Percentiles rank a stretch among this genome's conserved stretches.
Evolutionary conservation across 2,888 invertebrate genomes (phyloP).

Genomic region (Carabus problematicus): DNA sequence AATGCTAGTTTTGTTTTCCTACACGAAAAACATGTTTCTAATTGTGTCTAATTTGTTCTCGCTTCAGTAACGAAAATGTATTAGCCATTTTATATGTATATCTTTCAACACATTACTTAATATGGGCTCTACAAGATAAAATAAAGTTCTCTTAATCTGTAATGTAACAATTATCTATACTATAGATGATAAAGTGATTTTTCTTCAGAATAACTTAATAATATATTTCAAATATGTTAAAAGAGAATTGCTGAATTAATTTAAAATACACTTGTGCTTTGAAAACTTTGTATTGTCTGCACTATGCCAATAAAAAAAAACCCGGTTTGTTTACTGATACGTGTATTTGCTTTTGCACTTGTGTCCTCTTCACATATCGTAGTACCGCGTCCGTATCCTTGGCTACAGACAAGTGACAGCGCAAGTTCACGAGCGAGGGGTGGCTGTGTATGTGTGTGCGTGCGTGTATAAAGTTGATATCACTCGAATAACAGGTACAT

Average conservation of each 20-base stretch:
- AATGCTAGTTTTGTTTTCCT: conserved; percentile 26
- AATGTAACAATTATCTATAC: too few relatives aligned
- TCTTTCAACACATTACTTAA: too few relatives aligned
- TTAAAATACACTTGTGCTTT: too few relatives aligned
- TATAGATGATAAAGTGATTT: too few relatives aligned
- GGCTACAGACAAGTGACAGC: too few relatives aligned
- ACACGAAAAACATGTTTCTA: conserved; percentile 7
- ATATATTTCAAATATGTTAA: too few relatives aligned
- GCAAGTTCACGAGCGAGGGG: too few relatives aligned
- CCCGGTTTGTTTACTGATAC: background rate
- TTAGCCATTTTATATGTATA: background rate
- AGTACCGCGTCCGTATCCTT: background rate
- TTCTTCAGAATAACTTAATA: too few relatives aligned
- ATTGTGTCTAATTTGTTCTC: conserved; percentile 27
- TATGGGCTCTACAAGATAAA: background rate
- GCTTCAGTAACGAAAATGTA: background rate
- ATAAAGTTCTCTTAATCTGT: background rate
- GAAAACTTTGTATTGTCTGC: too few relatives aligned
- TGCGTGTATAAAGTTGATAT: conserved; percentile 11
- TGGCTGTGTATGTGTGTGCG: background rate
- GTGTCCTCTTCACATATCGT: conserved; percentile 20
- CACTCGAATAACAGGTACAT: conserved; percentile 13
- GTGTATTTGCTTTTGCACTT: conserved; percentile 24
- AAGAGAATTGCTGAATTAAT: too few relatives aligned
- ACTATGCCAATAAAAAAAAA: too few relatives aligned